Percentiles rank a stretch among this genome's conserved stretches.
Evolutionary conservation across 2,797 vertebrate genomes (phyloP).

Genomic region (Platyrinchus mystaceus): DNA sequence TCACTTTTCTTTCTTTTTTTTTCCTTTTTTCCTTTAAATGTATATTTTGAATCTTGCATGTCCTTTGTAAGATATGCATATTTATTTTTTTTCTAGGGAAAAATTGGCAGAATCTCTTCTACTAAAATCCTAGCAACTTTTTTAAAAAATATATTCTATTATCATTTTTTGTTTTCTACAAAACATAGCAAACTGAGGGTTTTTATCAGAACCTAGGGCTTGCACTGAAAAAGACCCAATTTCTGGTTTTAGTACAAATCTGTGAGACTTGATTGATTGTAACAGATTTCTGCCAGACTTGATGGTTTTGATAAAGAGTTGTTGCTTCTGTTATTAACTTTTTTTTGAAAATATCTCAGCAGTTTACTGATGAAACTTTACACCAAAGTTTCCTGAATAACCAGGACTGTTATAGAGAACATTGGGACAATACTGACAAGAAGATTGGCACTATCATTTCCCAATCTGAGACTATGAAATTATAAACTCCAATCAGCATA

Average conservation of each 20-base stretch:
- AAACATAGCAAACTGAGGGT: rapidly evolving
- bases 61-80: neutral
- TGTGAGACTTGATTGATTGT: neutral
- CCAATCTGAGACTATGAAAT: neutral
- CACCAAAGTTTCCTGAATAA: neutral
- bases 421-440: neutral
- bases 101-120: neutral
- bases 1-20: neutral
- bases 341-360: neutral
- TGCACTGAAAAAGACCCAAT: neutral
- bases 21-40: neutral
- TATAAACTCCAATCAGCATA: neutral
- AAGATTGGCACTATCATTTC: neutral
- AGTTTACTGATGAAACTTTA: neutral
- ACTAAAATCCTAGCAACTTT: neutral
- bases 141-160: rapidly evolving
- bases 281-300: neutral
- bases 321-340: neutral
- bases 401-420: neutral
- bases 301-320: neutral
- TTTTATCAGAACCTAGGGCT: neutral
- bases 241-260: neutral
- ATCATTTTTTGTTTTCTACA: neutral
- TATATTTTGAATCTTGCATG: neutral
- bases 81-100: neutral